Evolutionary conservation across 2,797 vertebrate species (phyloP).

Genomic region (Menidia menidia): DNA sequence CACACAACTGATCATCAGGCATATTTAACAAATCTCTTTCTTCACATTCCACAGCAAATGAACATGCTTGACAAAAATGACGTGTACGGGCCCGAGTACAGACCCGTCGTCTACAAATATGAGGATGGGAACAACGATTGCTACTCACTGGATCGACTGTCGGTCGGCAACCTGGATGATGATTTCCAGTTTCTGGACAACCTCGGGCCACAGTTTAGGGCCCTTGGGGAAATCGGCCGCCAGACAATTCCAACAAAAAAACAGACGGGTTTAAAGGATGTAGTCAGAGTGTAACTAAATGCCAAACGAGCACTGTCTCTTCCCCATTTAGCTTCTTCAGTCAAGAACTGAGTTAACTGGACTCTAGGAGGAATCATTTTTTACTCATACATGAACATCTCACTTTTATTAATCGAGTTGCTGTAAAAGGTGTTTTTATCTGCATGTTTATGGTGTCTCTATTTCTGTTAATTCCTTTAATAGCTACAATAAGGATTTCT

Average conservation of each 20-base stretch:
- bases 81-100: neutral
- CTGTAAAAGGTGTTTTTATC: neutral
- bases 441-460: too few relatives aligned
- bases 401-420: neutral
- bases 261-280: constrained; percentile 37
- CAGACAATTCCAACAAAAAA: constrained; percentile 37
- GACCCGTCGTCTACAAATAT: constrained; percentile 59
- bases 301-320: neutral
- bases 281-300: neutral
- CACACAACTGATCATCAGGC: neutral
- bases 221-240: constrained; percentile 61
- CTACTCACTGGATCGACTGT: constrained; percentile 70
- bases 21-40: neutral
- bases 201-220: constrained; percentile 79
- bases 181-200: constrained; percentile 73
- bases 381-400: neutral
- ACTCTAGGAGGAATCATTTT: constrained; percentile 9
- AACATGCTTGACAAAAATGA: neutral
- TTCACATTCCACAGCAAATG: constrained; percentile 71
- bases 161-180: constrained; percentile 39
- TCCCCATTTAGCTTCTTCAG: neutral
- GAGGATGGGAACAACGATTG: constrained; percentile 76
- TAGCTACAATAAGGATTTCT: neutral
- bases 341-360: neutral
- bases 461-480: neutral